phyloP scores from a whole-genome alignment of 2,797 vertebrate species.

The Falco naumanni region DNA sequence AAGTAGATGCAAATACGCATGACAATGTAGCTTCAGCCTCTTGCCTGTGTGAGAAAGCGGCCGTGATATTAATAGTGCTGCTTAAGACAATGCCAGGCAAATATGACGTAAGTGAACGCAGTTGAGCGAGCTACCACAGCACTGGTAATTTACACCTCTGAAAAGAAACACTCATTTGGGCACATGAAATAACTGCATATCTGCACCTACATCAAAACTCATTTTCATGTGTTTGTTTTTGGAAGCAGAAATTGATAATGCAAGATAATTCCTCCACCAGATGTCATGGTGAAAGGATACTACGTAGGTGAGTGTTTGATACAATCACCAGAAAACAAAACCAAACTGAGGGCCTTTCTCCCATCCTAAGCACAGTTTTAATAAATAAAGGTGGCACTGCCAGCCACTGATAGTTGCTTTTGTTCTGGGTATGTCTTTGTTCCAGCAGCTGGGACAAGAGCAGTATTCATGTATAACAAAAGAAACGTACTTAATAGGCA shows the following conservation, averaged over 20 bases:
- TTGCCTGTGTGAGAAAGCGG: not conserved
- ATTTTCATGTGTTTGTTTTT: not conserved
- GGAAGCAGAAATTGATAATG: not conserved
- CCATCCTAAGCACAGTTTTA: conserved; percentile 40
- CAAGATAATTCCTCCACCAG: not conserved
- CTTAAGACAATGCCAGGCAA: not conserved
- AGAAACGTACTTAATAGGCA: conserved; percentile 66
- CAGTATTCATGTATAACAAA: conserved; percentile 56
- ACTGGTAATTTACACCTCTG: not conserved
- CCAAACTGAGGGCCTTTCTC: not conserved
- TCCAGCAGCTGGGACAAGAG: conserved; percentile 67
- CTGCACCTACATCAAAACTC: conserved; percentile 10
- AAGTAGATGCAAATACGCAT: not conserved
- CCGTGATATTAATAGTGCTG: not conserved
- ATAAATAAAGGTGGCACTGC: conserved; percentile 66
- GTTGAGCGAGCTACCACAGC: not conserved
- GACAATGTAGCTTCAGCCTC: not conserved
- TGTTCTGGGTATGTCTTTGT: conserved; percentile 69
- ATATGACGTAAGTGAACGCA: not conserved
- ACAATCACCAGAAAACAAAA: conserved; percentile 38
- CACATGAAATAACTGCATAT: not conserved
- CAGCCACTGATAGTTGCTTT: conserved; percentile 41
- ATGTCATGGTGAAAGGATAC: not conserved
- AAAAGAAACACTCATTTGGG: not conserved
- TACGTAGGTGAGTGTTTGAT: conserved; percentile 11